These are phyloP conservation scores for Pyralis farinalis DNA, from an alignment of 2,888 invertebrate genomes.

Conservation along the genomic window DNA sequence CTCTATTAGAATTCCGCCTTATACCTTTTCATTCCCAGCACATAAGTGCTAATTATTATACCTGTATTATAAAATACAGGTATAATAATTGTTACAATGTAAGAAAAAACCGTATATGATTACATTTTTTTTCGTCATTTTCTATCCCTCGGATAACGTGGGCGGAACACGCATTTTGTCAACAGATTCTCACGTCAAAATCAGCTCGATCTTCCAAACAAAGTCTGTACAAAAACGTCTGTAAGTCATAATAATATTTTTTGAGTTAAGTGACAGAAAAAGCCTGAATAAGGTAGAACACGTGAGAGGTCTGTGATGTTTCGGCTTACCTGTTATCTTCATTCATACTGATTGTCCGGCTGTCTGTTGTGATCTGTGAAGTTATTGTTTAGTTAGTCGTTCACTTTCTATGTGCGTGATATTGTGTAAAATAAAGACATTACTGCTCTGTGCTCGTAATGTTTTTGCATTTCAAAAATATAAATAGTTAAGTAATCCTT, in stretches of 20 bases:
- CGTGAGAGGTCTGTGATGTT: constrained; percentile 42
- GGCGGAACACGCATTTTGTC: background rate
- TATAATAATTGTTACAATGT: too few relatives aligned
- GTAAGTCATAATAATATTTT: constrained; percentile 18
- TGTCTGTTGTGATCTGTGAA: constrained; percentile 14
- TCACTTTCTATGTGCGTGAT: background rate
- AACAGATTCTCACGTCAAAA: constrained; percentile 55
- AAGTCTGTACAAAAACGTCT: constrained; percentile 25
- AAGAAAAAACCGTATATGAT: too few relatives aligned
- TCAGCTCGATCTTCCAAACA: constrained; percentile 54
- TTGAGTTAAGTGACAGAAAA: constrained; percentile 20
- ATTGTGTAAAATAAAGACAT: background rate
- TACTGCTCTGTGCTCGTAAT: too few relatives aligned
- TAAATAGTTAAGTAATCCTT: too few relatives aligned
- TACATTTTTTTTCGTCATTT: too few relatives aligned
- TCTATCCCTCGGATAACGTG: background rate
- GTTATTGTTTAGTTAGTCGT: constrained; percentile 13
- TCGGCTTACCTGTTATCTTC: constrained; percentile 37
- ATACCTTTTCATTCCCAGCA: too few relatives aligned
- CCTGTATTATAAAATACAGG: too few relatives aligned
- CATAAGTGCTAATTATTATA: too few relatives aligned
- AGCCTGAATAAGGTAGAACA: constrained; percentile 24
- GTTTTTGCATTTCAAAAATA: too few relatives aligned
- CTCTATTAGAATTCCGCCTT: too few relatives aligned
- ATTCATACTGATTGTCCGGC: constrained; percentile 20